Evolutionary conservation across 1,140 invertebrate genomes (phyloP).

Genomic region (Gryllus bimaculatus): DNA sequence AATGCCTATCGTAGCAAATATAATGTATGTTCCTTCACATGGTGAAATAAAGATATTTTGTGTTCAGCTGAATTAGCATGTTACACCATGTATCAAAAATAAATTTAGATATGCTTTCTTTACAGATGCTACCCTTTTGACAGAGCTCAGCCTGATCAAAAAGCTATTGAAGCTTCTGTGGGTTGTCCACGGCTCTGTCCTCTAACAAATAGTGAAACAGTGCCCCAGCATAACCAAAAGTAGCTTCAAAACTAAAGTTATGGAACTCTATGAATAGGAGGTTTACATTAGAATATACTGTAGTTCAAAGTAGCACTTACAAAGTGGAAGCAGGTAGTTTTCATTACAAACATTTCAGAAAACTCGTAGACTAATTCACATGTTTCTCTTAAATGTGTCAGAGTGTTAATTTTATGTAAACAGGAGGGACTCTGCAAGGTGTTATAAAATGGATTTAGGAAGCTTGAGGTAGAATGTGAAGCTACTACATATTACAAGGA

Average conservation of each 20-base stretch:
- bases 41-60: background rate
- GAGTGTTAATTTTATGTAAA: too few species aligned
- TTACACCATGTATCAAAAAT: slow-evolving; percentile 2
- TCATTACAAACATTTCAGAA: background rate
- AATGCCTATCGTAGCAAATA: background rate
- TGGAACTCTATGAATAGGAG: background rate
- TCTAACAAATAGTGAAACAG: background rate
- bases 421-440: background rate
- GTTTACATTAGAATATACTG: background rate
- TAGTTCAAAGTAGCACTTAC: background rate
- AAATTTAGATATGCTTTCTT: slow-evolving; percentile 1
- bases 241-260: background rate
- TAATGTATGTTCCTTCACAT: background rate
- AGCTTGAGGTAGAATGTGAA: background rate
- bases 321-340: background rate
- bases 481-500: background rate
- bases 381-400: too few species aligned
- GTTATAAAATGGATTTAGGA: background rate
- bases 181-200: background rate
- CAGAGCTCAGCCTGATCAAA: background rate
- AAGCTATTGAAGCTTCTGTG: background rate
- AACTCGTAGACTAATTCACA: background rate
- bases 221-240: background rate
- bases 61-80: background rate
- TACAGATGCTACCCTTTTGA: background rate